These are phyloP conservation scores for Galeopterus variegatus DNA, from an alignment of 2,113 vertebrate genomes.

Conservation along the genomic window DNA sequence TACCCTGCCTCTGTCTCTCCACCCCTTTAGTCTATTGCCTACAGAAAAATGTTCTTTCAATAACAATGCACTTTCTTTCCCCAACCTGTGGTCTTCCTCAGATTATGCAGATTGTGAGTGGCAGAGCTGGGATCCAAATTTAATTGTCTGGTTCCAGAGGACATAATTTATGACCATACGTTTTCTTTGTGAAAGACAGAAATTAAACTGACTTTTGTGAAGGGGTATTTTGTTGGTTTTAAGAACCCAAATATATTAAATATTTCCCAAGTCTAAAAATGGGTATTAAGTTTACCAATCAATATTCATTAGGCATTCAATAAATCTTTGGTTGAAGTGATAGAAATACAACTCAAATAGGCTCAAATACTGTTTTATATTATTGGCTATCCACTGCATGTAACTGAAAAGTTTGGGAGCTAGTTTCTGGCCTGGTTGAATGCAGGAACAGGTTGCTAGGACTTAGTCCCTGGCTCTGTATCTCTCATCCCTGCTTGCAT, in stretches of 20 bases:
- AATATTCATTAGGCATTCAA: neutral
- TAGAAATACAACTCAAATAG: neutral
- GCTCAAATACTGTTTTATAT: neutral
- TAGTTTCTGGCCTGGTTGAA: neutral
- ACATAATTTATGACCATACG: neutral
- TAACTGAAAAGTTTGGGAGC: neutral
- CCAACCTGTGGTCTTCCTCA: neutral
- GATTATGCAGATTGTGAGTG: neutral
- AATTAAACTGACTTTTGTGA: neutral
- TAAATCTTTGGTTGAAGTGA: neutral
- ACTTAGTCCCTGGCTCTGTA: neutral
- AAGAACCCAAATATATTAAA: neutral
- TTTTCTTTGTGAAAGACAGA: neutral
- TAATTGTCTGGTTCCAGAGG: neutral
- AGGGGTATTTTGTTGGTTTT: neutral
- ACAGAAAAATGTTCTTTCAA: neutral
- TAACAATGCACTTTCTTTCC: neutral
- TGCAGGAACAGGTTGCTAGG: neutral
- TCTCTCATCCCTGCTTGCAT: neutral
- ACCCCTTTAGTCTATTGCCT: neutral
- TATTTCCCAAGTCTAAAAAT: neutral
- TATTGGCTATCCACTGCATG: neutral
- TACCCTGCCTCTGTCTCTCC: neutral
- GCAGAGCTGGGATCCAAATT: neutral
- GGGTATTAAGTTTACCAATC: neutral